These are phyloP conservation scores for Exephanes ischioxanthus DNA, from an alignment of 2,888 invertebrate genomes.

Conservation along the genomic window DNA sequence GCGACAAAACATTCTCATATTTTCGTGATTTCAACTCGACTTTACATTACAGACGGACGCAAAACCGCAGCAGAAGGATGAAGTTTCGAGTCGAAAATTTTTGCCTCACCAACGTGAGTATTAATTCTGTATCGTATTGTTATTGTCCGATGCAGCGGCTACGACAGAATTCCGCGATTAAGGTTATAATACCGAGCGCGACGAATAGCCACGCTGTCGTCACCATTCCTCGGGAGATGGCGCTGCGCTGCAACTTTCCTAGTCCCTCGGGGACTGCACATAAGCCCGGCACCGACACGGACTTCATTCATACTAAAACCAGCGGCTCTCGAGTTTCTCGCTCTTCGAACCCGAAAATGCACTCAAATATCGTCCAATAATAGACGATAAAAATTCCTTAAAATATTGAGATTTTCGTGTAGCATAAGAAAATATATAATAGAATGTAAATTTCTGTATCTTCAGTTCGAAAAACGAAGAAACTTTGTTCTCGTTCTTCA, in stretches of 20 bases:
- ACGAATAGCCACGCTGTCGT: neutral
- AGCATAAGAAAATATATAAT: neutral
- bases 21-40: constrained; percentile 1
- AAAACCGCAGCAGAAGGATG: constrained; percentile 57
- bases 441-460: neutral
- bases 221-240: constrained; percentile 56
- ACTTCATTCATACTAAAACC: constrained; percentile 12
- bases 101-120: constrained; percentile 80
- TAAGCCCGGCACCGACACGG: neutral
- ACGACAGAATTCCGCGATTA: no score
- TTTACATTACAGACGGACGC: constrained; percentile 67
- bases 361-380: neutral
- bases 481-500: neutral
- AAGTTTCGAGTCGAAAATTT: constrained; percentile 73
- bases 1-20: neutral
- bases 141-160: neutral
- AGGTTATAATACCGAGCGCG: constrained; percentile 50
- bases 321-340: neutral
- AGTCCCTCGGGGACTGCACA: neutral
- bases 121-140: neutral
- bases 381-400: neutral
- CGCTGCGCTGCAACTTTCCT: constrained; percentile 43
- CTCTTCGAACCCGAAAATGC: neutral
- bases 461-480: neutral
- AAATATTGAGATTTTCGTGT: neutral